Evolutionary conservation across 1,140 invertebrate genomes (phyloP), one percentile per base, ranked within the genome.

Genomic region (Procambarus clarkii): DNA sequence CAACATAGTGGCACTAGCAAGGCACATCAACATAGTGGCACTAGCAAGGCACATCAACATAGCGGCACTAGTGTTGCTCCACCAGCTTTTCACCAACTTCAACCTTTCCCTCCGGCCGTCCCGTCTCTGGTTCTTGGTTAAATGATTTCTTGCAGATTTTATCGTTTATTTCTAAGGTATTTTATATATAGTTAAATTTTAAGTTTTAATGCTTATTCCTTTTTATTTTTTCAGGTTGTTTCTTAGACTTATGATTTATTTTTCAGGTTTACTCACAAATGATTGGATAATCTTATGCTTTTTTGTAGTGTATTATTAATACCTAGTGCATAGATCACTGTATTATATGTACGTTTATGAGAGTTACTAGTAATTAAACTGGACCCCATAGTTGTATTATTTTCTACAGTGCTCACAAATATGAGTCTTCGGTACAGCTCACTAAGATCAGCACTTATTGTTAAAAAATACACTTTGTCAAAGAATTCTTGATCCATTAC

Each of bases 241-340:
- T 74, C 8, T 34, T 74, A 74, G 69, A 74, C 24, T 74, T 74
- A 74, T 74, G n/a, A 74, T 64, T 64, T 64, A 74, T 74, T 4
- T 74, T 74, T 74, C 69, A 74, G n/a, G 69, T 74, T 74, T 5
- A 5, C 69, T 74, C 21, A 74, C 5, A 24, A 64, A 54, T 13
- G 60, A 64, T 11, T 64, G 18, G 60, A 64, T 64, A 18, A 64
- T 18, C 60, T 64, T 11, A 21, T 18, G 13, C 13, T 64, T 64
- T 44, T 24, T 74, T 74, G n/a, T 74, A 74, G 69, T 74, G 5
- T 9, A 4, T 24, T 34, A 34, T 74, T 74, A 34, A 74, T 11
- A 74, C n/a, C 24, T 74, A 74, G 24, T 9, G 69, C 5, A 24
- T 74, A 74, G 69, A 21, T 34, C 69, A 64, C 50, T 54, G 13